A percentile compares a stretch with the other conserved stretches of the same genome.
These are phyloP conservation scores for Thunnus thynnus DNA, from an alignment of 2,113 vertebrate species.

Conservation along the genomic window DNA sequence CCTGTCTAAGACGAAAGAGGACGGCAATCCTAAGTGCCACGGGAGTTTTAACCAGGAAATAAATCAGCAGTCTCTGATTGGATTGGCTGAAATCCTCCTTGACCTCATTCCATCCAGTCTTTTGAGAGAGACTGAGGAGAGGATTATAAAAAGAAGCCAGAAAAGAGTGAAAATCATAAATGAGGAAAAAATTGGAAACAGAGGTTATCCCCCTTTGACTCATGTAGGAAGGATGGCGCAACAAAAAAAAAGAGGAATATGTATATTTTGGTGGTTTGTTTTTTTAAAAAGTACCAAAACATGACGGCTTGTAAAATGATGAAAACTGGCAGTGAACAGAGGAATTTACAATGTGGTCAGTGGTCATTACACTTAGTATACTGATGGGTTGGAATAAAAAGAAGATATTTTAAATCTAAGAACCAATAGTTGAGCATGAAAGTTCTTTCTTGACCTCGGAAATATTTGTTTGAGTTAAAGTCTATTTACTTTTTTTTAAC, in stretches of 20 bases:
- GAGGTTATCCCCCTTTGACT: neutral
- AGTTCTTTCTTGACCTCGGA: neutral
- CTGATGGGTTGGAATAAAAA: neutral
- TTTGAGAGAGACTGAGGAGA: slow-evolving; percentile 9
- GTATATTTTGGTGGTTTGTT: neutral
- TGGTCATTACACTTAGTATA: slow-evolving; percentile 29
- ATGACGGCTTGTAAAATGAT: slow-evolving; percentile 29
- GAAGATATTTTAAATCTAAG: neutral
- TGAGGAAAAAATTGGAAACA: neutral
- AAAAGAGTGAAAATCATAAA: slow-evolving; percentile 35
- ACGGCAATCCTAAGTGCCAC: slow-evolving; percentile 24
- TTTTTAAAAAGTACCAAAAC: slow-evolving; percentile 29
- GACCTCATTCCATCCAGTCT: slow-evolving; percentile 71
- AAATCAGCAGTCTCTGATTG: slow-evolving; percentile 55
- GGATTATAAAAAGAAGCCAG: slow-evolving; percentile 11
- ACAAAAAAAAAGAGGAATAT: neutral
- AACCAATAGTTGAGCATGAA: neutral
- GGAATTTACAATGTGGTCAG: slow-evolving; percentile 25
- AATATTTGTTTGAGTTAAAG: no score
- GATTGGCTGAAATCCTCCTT: slow-evolving; percentile 63
- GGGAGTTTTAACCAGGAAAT: slow-evolving; percentile 57
- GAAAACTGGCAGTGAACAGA: slow-evolving; percentile 32
- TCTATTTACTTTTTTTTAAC: no score
- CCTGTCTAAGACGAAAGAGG: slow-evolving; percentile 6
- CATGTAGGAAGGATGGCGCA: neutral